Base-by-base conservation (phyloP, 2,113 vertebrate species). In the Zootoca vivipara region DNA sequence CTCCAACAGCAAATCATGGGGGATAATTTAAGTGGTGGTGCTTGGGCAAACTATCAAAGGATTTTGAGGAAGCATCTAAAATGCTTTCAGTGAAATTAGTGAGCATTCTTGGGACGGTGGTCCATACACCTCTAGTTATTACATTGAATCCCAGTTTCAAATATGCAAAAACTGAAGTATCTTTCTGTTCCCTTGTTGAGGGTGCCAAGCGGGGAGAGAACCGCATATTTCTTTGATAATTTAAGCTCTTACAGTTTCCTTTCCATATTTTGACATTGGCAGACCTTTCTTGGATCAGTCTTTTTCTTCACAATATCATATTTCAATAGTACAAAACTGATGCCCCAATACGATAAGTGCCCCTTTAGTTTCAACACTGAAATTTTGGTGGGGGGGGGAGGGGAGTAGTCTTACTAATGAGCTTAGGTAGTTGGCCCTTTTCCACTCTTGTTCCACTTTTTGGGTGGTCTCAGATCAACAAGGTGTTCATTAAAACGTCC, bases 391-490 rank as follows among this genome's bases (percentile, higher is more conserved):
- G 56, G 16, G 18, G 18, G 16, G 58, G 58, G 46, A 10, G 10
- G 58, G 58, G 18, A 62, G 58, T 18, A 74, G 26, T 69, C 67
- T 69, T 88, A 16, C 40, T 77, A 81, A 79, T 88, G 18, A 78
- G 46, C 38, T 1, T 86, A 85, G 69, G 33, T 33, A 83, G 22
- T 87, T 89, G 90, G 0, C 73, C 75, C 15, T 65, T 62, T 35
- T 67, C 18, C 69, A 74, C 85, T 92, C 89, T 24, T 88, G 28
- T 93, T 91, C 40, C 33, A 91, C 5, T 85, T 94, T 93, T 93
- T 95, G 96, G 95, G 95, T 96, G 96, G 95, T 94, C 96, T 80
- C 85, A 92, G 93, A 85, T 75, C 80, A 89, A 88, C 83, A 94
- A 72, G 91, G 84, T 95, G 93, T 94, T 95, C 90, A 93, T 88